These are phyloP conservation scores for Manduca sexta DNA, from an alignment of 1,140 invertebrate species.

Conservation along the genomic window DNA sequence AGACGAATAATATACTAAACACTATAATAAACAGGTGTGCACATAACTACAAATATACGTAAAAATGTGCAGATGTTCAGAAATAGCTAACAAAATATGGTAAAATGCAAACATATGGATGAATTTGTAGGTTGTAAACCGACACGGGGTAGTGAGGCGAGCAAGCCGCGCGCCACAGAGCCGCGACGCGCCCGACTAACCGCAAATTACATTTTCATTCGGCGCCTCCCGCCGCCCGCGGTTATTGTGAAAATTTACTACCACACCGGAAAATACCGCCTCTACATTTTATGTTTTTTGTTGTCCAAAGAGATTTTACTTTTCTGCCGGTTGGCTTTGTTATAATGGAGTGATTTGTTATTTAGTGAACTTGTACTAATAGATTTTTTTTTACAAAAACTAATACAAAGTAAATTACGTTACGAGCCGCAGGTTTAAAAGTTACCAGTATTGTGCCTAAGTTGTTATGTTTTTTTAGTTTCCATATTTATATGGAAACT, in stretches of 20 bases:
- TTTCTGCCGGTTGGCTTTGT: background rate
- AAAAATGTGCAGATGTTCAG: background rate
- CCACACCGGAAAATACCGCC: slow-evolving; percentile 29
- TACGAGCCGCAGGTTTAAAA: too few species aligned
- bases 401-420: too few species aligned
- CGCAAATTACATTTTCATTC: slow-evolving; percentile 58
- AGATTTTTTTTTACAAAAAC: too few species aligned
- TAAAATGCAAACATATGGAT: slow-evolving; percentile 3
- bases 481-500: too few species aligned
- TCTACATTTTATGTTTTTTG: slow-evolving; percentile 16
- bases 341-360: too few species aligned
- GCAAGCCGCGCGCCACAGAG: slow-evolving; percentile 17
- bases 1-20: too few species aligned
- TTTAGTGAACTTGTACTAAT: too few species aligned
- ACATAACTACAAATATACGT: too few species aligned
- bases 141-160: slow-evolving; percentile 18
- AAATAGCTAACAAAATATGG: slow-evolving; percentile 4
- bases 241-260: slow-evolving; percentile 37
- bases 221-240: slow-evolving; percentile 28
- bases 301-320: slow-evolving; percentile 6
- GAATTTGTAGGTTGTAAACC: slow-evolving; percentile 13
- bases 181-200: slow-evolving; percentile 31
- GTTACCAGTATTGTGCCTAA: too few species aligned
- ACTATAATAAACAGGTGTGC: too few species aligned
- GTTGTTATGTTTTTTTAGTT: too few species aligned